Evolutionary conservation across 2,113 vertebrate genomes (phyloP).

Genomic region (Ciconia maguari): DNA sequence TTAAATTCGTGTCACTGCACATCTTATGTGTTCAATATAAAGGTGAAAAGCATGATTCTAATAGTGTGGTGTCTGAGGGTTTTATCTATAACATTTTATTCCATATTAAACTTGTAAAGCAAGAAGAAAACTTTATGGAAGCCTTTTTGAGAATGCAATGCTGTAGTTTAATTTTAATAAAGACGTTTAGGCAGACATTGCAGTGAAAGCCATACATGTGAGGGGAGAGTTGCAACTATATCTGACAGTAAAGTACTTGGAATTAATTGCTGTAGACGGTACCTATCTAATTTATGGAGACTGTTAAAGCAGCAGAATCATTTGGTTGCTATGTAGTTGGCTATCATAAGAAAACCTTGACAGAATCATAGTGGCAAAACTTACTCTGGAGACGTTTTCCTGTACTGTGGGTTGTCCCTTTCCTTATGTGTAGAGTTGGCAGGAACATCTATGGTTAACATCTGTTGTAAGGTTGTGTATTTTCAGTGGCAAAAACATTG

Average conservation of each 20-base stretch:
- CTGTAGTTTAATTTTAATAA: neutral
- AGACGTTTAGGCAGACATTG: neutral
- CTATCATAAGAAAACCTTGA: neutral
- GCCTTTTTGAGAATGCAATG: neutral
- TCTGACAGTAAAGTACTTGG: neutral
- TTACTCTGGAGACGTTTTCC: neutral
- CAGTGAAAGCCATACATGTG: neutral
- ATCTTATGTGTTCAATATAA: neutral
- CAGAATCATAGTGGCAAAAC: neutral
- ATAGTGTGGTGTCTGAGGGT: neutral
- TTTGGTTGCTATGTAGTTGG: neutral
- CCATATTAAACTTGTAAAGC: neutral
- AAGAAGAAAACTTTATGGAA: neutral
- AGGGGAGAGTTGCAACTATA: neutral
- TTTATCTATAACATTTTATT: neutral
- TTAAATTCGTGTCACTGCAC: neutral
- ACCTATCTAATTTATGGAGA: neutral
- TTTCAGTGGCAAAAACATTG: neutral
- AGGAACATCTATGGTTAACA: neutral
- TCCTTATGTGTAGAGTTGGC: neutral
- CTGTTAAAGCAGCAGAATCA: neutral
- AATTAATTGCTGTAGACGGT: neutral
- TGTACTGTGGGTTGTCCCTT: neutral
- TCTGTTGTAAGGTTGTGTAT: neutral
- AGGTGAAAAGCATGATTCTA: neutral